Conservation (phyloP, 2,888 invertebrate genomes). For the Alloscopus bannaensis region DNA sequence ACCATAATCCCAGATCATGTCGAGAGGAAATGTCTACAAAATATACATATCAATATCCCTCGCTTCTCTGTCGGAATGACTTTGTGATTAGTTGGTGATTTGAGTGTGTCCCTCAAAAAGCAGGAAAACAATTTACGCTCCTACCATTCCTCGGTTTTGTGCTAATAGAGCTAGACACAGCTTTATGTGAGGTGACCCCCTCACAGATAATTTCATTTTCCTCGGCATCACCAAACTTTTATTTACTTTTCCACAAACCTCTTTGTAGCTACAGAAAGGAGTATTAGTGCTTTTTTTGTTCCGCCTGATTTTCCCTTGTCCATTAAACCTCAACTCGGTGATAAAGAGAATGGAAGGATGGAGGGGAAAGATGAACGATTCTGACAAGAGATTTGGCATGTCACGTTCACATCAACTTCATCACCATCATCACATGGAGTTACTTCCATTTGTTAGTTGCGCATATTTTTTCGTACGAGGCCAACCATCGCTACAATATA, state of each 20-base stretch:
- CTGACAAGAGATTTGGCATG: constrained; percentile 31
- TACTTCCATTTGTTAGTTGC: background rate
- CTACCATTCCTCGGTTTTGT: no score
- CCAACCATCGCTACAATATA: background rate
- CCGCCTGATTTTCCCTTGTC: constrained; percentile 4
- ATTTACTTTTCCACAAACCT: background rate
- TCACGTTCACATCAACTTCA: constrained; percentile 53
- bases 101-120: background rate
- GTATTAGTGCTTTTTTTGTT: no score
- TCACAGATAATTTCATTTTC: constrained; percentile 6
- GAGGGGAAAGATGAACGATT: constrained; percentile 23
- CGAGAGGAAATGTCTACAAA: no score
- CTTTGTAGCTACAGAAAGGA: no score
- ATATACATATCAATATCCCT: no score
- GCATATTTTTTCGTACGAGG: background rate
- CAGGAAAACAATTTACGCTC: background rate
- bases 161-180: constrained; percentile 1
- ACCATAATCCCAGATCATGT: no score
- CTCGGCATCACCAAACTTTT: background rate
- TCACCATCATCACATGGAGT: constrained; percentile 31
- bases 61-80: no score
- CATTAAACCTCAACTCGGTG: constrained; percentile 28
- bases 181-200: background rate
- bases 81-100: constrained; percentile 7
- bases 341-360: no score